Evolutionary conservation across 2,797 vertebrate species (phyloP), one percentile per base, ranked within the genome.

Genomic region (Rachycentron canadum): DNA sequence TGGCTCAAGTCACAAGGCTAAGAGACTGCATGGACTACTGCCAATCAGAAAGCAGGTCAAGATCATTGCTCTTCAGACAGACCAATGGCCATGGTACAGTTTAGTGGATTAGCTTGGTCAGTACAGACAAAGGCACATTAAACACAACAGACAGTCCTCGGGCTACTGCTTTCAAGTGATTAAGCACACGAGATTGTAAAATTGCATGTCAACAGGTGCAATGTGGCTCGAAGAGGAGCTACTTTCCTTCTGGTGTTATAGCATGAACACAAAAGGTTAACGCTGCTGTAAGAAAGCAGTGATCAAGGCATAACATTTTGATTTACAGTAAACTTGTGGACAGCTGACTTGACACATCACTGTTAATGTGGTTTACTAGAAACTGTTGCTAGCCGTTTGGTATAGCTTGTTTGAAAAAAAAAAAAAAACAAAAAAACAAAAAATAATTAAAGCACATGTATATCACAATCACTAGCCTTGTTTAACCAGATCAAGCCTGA

Each of bases 41-140:
- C 88, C 88, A 92, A 69, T 82, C 78, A 86, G 82, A 87, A 91
- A 92, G 79, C 84, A 90, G 88, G 86, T 92, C 86, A 91, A 88
- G 84, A 89, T 79, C 86, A 68, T 67, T 17, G n/a, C 72, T 85
- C 60, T 81, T 58, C 77, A 91, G 85, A 78, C 85, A 84, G 56
- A 83, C 73, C 36, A 84, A 69, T 64, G 61, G 57, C 65, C 81
- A 73, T 62, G 78, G 71, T 72, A 74, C 85, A 86, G 82, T 92
- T 87, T 85, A 86, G 72, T 89, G 86, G 88, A 90, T 94, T 92
- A 91, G 71, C 73, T 55, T 21, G 56, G 79, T 79, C 75, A 73
- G 68, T 79, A 80, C 78, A 85, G 59, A 77, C 59, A 87, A 85
- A 79, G 50, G 55, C 67, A 78, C 40, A 62, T 16, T n/a, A 52